A percentile compares a stretch with the other conserved stretches of the same genome.
Evolutionary conservation across 30 jellyfish, hydroid and myxozoan genomes (phyloP).

Genomic region (Phacellophora camtschatica): DNA sequence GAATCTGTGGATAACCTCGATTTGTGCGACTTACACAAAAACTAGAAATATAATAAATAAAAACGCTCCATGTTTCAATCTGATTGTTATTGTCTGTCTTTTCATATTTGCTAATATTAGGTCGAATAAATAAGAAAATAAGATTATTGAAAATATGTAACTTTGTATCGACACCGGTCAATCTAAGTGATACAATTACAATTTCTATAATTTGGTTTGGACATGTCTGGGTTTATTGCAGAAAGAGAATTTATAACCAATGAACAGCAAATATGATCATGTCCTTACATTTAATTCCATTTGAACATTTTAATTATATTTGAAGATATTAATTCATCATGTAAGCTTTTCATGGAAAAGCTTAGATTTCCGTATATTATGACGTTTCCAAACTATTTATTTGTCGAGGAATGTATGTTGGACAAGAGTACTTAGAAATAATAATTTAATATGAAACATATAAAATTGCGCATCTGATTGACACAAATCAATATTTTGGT

Average conservation of each 20-base stretch:
- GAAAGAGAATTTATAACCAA: neutral
- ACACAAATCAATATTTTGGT: no score
- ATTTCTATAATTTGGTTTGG: constrained; percentile 10
- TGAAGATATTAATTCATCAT: no score
- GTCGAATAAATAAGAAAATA: constrained; percentile 17
- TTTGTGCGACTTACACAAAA: constrained; percentile 3
- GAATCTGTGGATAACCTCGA: constrained; percentile 25
- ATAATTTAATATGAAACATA: no score
- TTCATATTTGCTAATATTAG: neutral
- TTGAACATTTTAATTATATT: neutral
- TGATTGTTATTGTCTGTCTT: constrained; percentile 24
- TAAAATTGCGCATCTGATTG: no score
- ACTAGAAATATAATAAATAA: neutral
- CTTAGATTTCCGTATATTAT: no score
- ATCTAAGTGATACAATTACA: constrained; percentile 44
- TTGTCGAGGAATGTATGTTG: no score
- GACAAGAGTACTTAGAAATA: no score
- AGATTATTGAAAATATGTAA: constrained; percentile 3
- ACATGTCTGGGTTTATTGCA: constrained; percentile 59
- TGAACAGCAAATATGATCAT: constrained; percentile 56
- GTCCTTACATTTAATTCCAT: constrained; percentile 11
- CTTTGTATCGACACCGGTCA: neutral
- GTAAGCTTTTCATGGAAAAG: no score
- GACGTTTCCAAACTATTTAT: no score
- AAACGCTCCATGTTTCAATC: constrained; percentile 6